Evolutionary conservation across 2,888 invertebrate species (phyloP), one percentile per base, ranked within the genome.

Genomic region (Mayetiola destructor): DNA sequence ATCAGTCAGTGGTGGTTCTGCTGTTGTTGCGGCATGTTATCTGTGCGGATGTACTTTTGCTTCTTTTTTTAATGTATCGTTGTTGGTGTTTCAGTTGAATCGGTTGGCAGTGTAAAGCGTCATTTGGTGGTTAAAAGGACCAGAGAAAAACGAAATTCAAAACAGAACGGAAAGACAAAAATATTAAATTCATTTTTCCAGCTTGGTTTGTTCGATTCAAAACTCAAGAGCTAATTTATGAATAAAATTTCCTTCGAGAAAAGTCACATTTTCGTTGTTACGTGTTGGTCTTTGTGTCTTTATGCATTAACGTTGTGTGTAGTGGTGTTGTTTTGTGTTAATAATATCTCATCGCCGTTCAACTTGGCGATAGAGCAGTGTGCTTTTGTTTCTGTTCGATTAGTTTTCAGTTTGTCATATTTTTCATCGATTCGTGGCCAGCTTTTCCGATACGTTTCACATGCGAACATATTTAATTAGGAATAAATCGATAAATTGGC

Each of bases 401-500:
- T 48, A 23, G 23, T 48, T 27, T 48, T 48, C 48, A 48, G 48
- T 48, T 42, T 27, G 23, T 42, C 23, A 21, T 21, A 16, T 48
- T n/a, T n/a, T n/a, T 48, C 48, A 27, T n/a, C n/a, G n/a, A n/a
- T n/a, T n/a, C n/a, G n/a, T n/a, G n/a, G 27, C 6, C 42, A 48
- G 48, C 27, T 27, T 48, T 27, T 48, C 27, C 48, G 27, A 48
- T 48, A 48, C 48, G 27, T 48, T 48, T 48, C 48, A 48, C 48
- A 48, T 48, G n/a, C 48, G 48, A 48, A n/a, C 48, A 48, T 16
- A 27, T 48, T 27, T 48, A 48, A 48, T 48, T 48, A 27, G 48
- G 48, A 48, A 48, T 27, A 48, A 48, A 48, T 48, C 48, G 48
- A 48, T 48, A 48, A 48, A 48, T 48, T 48, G 48, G 48, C 48